Percentiles rank a stretch among this genome's conserved stretches.
Evolutionary conservation across 2,797 vertebrate species (phyloP).

Genomic region (Fistularia tabacaria): DNA sequence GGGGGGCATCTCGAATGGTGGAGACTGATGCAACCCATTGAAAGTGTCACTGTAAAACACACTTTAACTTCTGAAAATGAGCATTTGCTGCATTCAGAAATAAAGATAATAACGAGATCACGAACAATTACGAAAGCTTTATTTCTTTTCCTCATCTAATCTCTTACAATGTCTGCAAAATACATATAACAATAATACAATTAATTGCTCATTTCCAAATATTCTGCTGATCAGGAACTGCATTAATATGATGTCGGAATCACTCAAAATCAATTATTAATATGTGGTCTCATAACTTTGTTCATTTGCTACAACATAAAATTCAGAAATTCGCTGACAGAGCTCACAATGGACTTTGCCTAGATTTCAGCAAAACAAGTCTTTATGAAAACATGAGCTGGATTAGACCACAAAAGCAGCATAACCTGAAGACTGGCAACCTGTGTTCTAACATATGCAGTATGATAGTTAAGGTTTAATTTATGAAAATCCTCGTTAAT

Average conservation of each 20-base stretch:
- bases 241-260: neutral
- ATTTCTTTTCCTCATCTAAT: too few species aligned
- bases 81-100: conserved; percentile 14
- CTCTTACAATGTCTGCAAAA: neutral
- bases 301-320: too few species aligned
- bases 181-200: neutral
- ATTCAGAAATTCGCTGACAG: too few species aligned
- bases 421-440: too few species aligned
- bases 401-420: too few species aligned
- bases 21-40: conserved; percentile 56
- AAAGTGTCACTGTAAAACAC: conserved; percentile 41
- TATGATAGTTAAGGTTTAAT: too few species aligned
- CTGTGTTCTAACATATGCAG: too few species aligned
- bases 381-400: too few species aligned
- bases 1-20: conserved; percentile 27
- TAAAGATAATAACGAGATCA: neutral
- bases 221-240: neutral
- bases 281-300: neutral
- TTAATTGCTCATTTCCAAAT: neutral
- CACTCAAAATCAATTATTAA: neutral
- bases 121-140: too few species aligned
- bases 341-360: too few species aligned
- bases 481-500: too few species aligned
- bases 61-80: conserved; percentile 29
- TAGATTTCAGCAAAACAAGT: too few species aligned